Evolutionary conservation across 92 coral and sea anemone species (phyloP).

Genomic region (Paramuricea clavata): DNA sequence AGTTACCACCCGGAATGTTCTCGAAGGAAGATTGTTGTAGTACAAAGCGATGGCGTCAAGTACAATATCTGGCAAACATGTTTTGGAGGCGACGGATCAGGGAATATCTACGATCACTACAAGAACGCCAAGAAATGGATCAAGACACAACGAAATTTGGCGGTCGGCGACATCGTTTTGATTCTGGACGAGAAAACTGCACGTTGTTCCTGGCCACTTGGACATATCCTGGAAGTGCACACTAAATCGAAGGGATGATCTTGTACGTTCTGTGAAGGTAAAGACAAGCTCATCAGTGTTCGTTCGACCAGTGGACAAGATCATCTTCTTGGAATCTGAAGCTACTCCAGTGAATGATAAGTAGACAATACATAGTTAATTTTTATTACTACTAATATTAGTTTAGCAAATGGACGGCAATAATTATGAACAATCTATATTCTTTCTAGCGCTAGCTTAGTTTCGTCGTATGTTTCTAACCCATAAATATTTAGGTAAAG

Average conservation of each 20-base stretch:
- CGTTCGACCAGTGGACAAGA: constrained; percentile 58
- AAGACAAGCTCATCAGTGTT: constrained; percentile 56
- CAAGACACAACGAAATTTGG: constrained; percentile 35
- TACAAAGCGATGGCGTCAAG: constrained; percentile 60
- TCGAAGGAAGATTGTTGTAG: constrained; percentile 40
- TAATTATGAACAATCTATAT: background rate
- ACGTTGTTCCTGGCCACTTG: constrained; percentile 63
- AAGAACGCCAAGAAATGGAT: constrained; percentile 56
- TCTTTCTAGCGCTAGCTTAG: background rate
- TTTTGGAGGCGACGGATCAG: constrained; percentile 57
- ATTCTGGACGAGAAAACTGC: constrained; percentile 60
- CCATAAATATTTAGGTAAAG: background rate
- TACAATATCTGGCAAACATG: constrained; percentile 62
- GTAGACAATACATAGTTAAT: constrained; percentile 32
- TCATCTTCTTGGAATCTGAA: constrained; percentile 47
- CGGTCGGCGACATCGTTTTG: constrained; percentile 53
- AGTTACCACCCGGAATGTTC: constrained; percentile 55
- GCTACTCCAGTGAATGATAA: constrained; percentile 32
- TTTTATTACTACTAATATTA: background rate
- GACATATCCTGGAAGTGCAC: constrained; percentile 57
- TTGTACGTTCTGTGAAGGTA: constrained; percentile 60
- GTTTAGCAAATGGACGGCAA: background rate
- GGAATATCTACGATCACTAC: constrained; percentile 55
- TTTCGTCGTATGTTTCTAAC: background rate
- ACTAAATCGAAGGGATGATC: constrained; percentile 53